A percentile compares a stretch with the other conserved stretches of the same genome.
Conservation (phyloP, 2,113 vertebrate species). For the Platichthys flesus region DNA sequence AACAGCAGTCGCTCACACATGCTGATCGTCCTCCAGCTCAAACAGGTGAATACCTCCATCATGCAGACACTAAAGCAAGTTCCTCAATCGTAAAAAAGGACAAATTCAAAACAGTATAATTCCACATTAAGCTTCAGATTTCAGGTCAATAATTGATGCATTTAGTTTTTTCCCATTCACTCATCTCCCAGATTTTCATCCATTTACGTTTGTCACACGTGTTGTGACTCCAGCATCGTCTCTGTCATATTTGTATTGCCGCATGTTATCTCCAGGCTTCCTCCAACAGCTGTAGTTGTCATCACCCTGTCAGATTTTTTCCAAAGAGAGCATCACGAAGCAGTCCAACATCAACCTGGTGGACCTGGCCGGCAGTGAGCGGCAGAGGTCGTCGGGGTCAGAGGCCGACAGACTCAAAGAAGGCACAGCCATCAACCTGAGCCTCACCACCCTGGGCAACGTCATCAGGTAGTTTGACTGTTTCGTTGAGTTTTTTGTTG, state of each 20-base stretch:
- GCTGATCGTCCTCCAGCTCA: slow-evolving; percentile 89
- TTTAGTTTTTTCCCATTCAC: no score
- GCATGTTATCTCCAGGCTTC: not conserved
- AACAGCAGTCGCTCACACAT: slow-evolving; percentile 92
- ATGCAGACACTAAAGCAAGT: no score
- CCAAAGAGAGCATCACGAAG: slow-evolving; percentile 87
- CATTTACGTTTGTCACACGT: not conserved
- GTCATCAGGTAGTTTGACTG: slow-evolving; percentile 85
- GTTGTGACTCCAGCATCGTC: no score
- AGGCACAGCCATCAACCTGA: slow-evolving; percentile 89
- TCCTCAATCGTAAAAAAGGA: no score
- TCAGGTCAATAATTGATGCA: no score
- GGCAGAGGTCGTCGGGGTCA: slow-evolving; percentile 86
- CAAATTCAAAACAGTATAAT: no score
- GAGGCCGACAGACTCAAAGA: slow-evolving; percentile 90
- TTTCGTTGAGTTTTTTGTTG: not conserved
- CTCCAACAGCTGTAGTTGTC: not conserved
- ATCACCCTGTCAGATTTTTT: slow-evolving; percentile 82
- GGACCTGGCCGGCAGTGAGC: slow-evolving; percentile 90
- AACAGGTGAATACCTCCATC: slow-evolving; percentile 76
- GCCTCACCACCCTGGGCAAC: slow-evolving; percentile 89
- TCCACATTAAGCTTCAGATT: no score
- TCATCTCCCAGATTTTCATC: no score
- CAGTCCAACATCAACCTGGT: slow-evolving; percentile 89
- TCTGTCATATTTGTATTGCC: no score